Conservation (phyloP, 2,888 invertebrate species). For the Ophonus ardosiacus region DNA sequence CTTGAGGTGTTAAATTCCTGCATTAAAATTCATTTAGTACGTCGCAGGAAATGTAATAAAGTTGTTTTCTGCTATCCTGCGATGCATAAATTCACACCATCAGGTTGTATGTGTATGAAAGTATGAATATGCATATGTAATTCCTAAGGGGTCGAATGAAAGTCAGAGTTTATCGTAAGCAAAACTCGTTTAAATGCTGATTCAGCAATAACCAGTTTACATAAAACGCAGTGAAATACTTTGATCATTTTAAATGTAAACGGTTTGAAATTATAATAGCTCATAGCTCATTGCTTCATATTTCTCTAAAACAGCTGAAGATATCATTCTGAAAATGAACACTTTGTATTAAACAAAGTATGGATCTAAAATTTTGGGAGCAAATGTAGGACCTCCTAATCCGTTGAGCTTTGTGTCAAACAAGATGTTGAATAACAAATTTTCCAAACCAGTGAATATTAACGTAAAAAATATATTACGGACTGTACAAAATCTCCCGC, state of each 20-base stretch:
- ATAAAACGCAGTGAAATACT: not conserved
- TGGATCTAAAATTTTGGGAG: not conserved
- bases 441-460: no score
- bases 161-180: not conserved
- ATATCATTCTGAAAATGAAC: not conserved
- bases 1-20: slow-evolving; percentile 32
- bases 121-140: not conserved
- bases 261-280: not conserved
- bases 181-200: not conserved
- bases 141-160: not conserved
- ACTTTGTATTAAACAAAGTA: not conserved
- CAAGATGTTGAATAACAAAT: no score
- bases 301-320: not conserved
- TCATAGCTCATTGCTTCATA: not conserved
- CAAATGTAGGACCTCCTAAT: no score
- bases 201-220: not conserved
- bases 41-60: slow-evolving; percentile 9
- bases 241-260: not conserved
- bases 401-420: no score
- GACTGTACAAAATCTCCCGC: no score
- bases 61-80: slow-evolving; percentile 12
- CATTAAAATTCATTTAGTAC: slow-evolving; percentile 31
- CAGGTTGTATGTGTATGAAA: not conserved
- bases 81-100: slow-evolving; percentile 12
- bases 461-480: no score